phyloP scores from a whole-genome alignment of 2,888 invertebrate species.

The Selenia dentaria region DNA sequence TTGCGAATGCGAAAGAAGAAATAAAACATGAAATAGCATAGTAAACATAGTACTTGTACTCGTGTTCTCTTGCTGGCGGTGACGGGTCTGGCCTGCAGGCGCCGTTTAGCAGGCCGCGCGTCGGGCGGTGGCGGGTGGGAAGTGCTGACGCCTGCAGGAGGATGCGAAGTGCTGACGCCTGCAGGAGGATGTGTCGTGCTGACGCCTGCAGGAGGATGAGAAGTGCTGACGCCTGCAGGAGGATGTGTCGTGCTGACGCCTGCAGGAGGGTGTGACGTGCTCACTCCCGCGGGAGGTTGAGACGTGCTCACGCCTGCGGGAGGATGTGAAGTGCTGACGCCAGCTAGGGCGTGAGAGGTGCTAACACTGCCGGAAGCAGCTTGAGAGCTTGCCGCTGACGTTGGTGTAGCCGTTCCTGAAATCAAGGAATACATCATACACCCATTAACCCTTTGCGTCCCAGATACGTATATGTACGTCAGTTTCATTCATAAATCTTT shows the following conservation, averaged over 20 bases:
- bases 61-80: conserved; percentile 83
- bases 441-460: too few relatives aligned
- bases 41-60: conserved; percentile 76
- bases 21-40: too few relatives aligned
- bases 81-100: conserved; percentile 67
- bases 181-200: conserved; percentile 50
- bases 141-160: conserved; percentile 43
- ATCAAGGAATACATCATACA: conserved; percentile 23
- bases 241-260: conserved; percentile 47
- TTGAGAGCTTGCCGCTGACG: conserved; percentile 48
- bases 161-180: conserved; percentile 57
- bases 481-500: too few relatives aligned
- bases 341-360: conserved; percentile 46
- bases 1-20: too few relatives aligned
- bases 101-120: conserved; percentile 66
- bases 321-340: conserved; percentile 8
- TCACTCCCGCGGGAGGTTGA: conserved; percentile 28
- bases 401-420: conserved; percentile 39
- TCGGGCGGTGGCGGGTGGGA: conserved; percentile 64
- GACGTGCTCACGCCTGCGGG: conserved; percentile 51
- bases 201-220: conserved; percentile 44
- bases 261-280: conserved; percentile 29
- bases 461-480: too few relatives aligned
- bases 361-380: conserved; percentile 54
- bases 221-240: conserved; percentile 39